These are phyloP conservation scores for Melanotaenia boesemani DNA, from an alignment of 2,797 vertebrate species.

Conservation along the genomic window DNA sequence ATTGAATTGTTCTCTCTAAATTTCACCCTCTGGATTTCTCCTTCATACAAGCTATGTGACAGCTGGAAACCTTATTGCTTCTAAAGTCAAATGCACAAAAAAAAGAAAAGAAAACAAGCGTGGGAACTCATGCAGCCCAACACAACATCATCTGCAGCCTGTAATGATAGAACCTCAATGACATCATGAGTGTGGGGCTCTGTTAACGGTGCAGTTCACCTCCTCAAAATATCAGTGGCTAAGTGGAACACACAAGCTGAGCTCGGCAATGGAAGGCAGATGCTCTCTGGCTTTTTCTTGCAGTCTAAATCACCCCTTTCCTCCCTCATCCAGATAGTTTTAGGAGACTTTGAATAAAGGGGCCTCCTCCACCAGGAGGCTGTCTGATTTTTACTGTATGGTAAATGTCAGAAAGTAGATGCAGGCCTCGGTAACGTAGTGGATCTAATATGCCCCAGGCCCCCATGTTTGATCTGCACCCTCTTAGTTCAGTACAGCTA, in stretches of 20 bases:
- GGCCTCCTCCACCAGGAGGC: conserved; percentile 64
- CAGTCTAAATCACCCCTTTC: conserved; percentile 30
- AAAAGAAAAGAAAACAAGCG: conserved; percentile 57
- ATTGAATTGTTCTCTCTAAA: conserved; percentile 21
- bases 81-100: conserved; percentile 44
- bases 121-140: conserved; percentile 69
- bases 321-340: conserved; percentile 61
- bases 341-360: conserved; percentile 57
- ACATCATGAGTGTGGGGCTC: conserved; percentile 74
- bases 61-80: conserved; percentile 41
- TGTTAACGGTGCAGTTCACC: conserved; percentile 63
- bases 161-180: conserved; percentile 81
- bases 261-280: conserved; percentile 82
- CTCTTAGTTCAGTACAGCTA: conserved; percentile 58
- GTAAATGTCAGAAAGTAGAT: conserved; percentile 82
- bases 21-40: conserved; percentile 36
- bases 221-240: conserved; percentile 77
- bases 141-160: conserved; percentile 69
- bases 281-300: conserved; percentile 62
- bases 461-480: conserved; percentile 78
- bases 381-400: conserved; percentile 68
- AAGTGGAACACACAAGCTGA: conserved; percentile 80
- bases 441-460: conserved; percentile 81
- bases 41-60: conserved; percentile 44
- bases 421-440: conserved; percentile 77